Evolutionary conservation across 2,797 vertebrate species (phyloP).

Genomic region (Hippoglossus hippoglossus): DNA sequence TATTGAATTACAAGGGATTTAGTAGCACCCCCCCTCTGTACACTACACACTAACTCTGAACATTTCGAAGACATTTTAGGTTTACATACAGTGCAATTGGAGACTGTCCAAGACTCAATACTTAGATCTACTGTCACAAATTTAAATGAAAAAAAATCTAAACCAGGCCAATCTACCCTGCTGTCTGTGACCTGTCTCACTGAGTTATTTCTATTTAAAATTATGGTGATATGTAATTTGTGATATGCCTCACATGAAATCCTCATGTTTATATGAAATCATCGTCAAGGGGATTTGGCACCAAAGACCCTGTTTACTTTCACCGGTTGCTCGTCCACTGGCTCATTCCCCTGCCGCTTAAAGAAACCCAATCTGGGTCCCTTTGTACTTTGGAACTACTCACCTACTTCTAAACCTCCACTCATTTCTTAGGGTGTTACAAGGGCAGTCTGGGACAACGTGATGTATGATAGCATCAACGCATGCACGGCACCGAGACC

Average conservation of each 20-base stretch:
- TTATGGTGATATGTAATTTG: background rate
- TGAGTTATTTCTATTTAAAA: background rate
- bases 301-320: too few species aligned
- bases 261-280: background rate
- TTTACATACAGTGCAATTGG: too few species aligned
- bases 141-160: background rate
- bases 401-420: conserved; percentile 19
- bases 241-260: background rate
- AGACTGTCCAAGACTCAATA: too few species aligned
- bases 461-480: background rate
- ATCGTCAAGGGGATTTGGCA: background rate
- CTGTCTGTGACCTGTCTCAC: background rate
- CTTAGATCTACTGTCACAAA: too few species aligned
- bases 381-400: background rate
- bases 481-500: too few species aligned
- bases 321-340: background rate
- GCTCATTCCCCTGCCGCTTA: background rate
- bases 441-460: background rate
- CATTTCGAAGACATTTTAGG: too few species aligned
- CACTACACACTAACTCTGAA: too few species aligned
- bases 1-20: too few species aligned
- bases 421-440: background rate
- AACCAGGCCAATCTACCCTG: background rate
- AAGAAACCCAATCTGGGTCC: conserved; percentile 19
- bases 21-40: too few species aligned